Evolutionary conservation across 2,113 vertebrate genomes (phyloP).

Genomic region (Cyphomyrus plagiostoma): DNA sequence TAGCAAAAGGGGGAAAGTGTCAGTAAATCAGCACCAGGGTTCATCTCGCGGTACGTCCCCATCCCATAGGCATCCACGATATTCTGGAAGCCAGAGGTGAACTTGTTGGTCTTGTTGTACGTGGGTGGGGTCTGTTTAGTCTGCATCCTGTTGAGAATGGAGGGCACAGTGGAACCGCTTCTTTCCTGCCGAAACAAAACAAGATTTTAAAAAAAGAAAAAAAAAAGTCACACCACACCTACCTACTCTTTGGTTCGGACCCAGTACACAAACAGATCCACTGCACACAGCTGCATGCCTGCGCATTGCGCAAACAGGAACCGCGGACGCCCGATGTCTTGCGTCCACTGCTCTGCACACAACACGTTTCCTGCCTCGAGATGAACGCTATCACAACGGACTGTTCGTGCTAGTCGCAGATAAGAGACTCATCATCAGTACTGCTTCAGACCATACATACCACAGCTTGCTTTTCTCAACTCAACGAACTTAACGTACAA

Average conservation of each 20-base stretch:
- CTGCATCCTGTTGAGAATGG: conserved; percentile 83
- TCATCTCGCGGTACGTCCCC: conserved; percentile 89
- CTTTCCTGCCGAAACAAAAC: conserved; percentile 65
- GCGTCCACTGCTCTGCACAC: not conserved
- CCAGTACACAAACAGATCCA: not conserved
- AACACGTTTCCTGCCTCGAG: not conserved
- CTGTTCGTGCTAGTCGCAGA: not conserved
- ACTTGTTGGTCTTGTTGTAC: conserved; percentile 95
- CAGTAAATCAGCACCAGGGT: conserved; percentile 69
- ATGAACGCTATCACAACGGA: not conserved
- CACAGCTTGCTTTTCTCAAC: not conserved
- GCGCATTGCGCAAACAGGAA: not conserved
- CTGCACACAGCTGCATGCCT: not conserved
- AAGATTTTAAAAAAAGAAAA: not conserved
- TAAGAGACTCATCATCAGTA: not conserved
- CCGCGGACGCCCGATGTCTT: not conserved
- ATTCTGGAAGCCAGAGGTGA: conserved; percentile 93
- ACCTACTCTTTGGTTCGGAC: not conserved
- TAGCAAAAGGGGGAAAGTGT: too few species aligned
- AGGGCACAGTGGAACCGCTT: conserved; percentile 83
- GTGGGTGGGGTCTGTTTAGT: conserved; percentile 87
- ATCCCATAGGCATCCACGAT: conserved; percentile 93
- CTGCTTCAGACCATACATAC: not conserved
- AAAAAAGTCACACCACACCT: not conserved
- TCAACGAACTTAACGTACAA: not conserved